These are phyloP conservation scores for Aeoliscus strigatus DNA, from an alignment of 2,797 vertebrate species.

Conservation along the genomic window DNA sequence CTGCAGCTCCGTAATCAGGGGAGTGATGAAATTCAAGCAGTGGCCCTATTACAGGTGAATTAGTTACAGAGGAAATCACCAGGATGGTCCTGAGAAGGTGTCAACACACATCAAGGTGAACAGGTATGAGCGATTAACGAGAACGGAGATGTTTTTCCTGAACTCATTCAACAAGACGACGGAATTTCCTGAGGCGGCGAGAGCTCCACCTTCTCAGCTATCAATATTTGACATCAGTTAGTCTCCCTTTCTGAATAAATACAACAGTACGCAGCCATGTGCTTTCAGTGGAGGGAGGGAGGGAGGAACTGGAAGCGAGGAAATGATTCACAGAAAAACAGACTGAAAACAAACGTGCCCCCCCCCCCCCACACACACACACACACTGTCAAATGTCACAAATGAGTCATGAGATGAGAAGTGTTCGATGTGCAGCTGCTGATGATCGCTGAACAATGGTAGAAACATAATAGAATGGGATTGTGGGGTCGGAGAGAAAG, in stretches of 20 bases:
- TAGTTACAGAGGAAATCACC: constrained; percentile 2
- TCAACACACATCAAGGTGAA: constrained; percentile 6
- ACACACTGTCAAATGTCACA: constrained; percentile 54
- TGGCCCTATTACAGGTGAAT: constrained; percentile 16
- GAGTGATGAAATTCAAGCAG: constrained; percentile 24
- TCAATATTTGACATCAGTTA: constrained; percentile 35
- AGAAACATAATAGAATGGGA: constrained; percentile 28
- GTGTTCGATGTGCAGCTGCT: constrained; percentile 16
- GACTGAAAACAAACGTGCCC: constrained; percentile 27
- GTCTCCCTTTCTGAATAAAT: constrained; percentile 26
- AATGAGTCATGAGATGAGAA: constrained; percentile 59
- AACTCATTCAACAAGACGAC: constrained; percentile 20
- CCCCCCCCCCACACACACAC: constrained; percentile 1
- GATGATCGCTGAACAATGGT: constrained; percentile 12
- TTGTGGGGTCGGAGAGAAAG: constrained; percentile 30
- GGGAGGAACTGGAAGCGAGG: constrained; percentile 3
- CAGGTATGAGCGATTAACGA: constrained; percentile 13
- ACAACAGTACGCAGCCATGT: background rate
- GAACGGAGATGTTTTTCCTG: constrained; percentile 25
- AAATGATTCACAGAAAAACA: constrained; percentile 49
- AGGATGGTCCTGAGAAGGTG: background rate
- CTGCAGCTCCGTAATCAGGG: constrained; percentile 29
- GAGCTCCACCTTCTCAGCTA: constrained; percentile 36
- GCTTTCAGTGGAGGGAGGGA: constrained; percentile 10
- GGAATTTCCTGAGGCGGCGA: constrained; percentile 8